Evolutionary conservation across 2,113 vertebrate genomes (phyloP), one percentile per base, ranked within the genome.

Genomic region (Aldabrachelys gigantea): DNA sequence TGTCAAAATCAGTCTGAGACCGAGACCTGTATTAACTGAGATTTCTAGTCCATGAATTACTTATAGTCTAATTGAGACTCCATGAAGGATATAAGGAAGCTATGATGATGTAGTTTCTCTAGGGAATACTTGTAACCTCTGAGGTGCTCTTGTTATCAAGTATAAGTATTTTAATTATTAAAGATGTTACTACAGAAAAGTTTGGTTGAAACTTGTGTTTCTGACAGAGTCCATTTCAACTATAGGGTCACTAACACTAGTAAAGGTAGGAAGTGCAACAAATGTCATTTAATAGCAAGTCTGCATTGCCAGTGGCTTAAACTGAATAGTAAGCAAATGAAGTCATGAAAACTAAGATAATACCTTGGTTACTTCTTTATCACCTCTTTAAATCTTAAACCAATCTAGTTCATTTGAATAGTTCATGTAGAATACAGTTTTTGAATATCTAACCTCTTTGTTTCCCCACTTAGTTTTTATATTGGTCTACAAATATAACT

Each of bases 401-500:
- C 25, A 47, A 78, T 44, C 41, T 47, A 47, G 25, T 47, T 44
- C 75, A 47, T 12, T 27, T 78, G 25, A 47, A 8, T 47, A 78
- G 38, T 78, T 29, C 21, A 14, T 13, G 11, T 78, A 47, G 25
- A 72, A 72, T 72, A 72, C 5, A 72, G 65, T 38, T 72, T 38
- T 38, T 72, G 65, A 72, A 27, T 78, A 29, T 47, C 75, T 78
- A 44, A 78, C 41, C 24, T 78, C 5, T 78, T 44, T 78, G 11
- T 44, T 47, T 78, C 12, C 22, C 24, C 41, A 78, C 75, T 78
- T 8, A 47, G 10, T 16, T 44, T 78, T 47, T 78, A 3, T 27
- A 47, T 95, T 95, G 81, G 16, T 88, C 81, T 78, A 95, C 54
- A 93, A 87, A 31, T 90, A 88, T 91, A 76, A n/a, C 72, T 52